These are phyloP conservation scores for Beroe ovata DNA, from an alignment of 37 sponge, comb jelly and placozoan species.

Conservation along the genomic window DNA sequence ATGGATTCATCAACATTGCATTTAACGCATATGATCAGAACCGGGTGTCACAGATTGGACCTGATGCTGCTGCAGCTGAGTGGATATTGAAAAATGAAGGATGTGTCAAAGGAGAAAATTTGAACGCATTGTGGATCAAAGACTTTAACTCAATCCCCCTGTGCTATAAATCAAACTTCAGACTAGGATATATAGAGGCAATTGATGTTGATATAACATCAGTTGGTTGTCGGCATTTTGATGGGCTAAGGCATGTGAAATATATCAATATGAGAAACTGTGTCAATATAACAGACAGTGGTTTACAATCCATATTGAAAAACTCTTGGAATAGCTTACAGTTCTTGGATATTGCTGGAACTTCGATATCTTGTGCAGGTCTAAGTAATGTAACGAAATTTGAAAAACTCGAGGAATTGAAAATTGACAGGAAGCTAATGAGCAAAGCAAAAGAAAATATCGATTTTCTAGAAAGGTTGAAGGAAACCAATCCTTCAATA, in stretches of 20 bases:
- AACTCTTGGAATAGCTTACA: conserved; percentile 23
- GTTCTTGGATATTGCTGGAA: conserved; percentile 37
- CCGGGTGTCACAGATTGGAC: not conserved
- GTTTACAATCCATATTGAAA: not conserved
- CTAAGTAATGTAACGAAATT: not conserved
- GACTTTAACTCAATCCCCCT: not conserved
- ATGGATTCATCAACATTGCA: conserved; percentile 42
- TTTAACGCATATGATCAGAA: conserved; percentile 29
- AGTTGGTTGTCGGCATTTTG: conserved; percentile 6
- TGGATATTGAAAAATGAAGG: conserved; percentile 65
- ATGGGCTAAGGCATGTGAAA: not conserved
- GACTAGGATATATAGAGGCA: conserved; percentile 1
- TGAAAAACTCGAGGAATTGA: not conserved
- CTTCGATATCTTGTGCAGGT: not conserved
- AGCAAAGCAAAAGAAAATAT: not conserved
- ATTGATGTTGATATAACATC: conserved; percentile 53
- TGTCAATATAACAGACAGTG: conserved; percentile 52
- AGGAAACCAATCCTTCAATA: no score
- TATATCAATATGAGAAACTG: not conserved
- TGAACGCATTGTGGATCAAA: not conserved
- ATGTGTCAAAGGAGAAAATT: not conserved
- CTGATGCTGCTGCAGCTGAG: conserved; percentile 65
- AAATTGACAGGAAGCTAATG: not conserved
- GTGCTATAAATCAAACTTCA: not conserved
- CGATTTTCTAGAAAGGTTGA: not conserved